Evolutionary conservation across 2,888 invertebrate species (phyloP), one percentile per base, ranked within the genome.

Genomic region (Pammene fasciana): DNA sequence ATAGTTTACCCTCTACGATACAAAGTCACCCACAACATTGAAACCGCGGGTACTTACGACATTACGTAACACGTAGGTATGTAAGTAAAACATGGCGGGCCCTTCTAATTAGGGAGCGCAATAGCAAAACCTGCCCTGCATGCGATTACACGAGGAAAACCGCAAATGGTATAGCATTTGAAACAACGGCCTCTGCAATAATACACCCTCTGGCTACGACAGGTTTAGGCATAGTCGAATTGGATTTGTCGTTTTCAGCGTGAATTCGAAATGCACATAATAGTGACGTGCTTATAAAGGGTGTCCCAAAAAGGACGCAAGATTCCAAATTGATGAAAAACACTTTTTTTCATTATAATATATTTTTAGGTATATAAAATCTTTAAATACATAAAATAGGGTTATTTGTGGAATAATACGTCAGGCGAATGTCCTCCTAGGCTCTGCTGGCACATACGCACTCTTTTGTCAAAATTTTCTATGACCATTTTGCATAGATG

Each of bases 41-140:
- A 26, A 13, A 13, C n/a, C 13, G 13, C 4, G 13, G n/a, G n/a
- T 10, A 62, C 62, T 52, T 62, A 52, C 41, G 52, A 18, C 62
- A 18, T 50, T 18, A n/a, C 18, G 9, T 26, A 10, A n/a, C 34
- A 52, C 52, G 26, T 52, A 26, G 26, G 43, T 67, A 68, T 48
- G 64, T 66, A 54, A 65, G 67, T 67, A 72, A 67, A 60, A 70
- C 71, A 72, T 64, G 65, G 66, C 59, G 57, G 65, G 72, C 79
- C 80, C 84, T 82, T 82, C 83, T 86, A 88, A 90, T 89, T 86
- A 86, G 79, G 83, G 78, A 81, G 77, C 75, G 78, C 73, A 75
- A 77, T 81, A 78, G 80, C 78, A 73, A 80, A 81, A 79, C 52
- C 66, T 56, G 43, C 77, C 57, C 66, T 62, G 43, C 78, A 78